Base-by-base conservation (phyloP, 2,113 vertebrate genomes). In the Aleadryas rufinucha region DNA sequence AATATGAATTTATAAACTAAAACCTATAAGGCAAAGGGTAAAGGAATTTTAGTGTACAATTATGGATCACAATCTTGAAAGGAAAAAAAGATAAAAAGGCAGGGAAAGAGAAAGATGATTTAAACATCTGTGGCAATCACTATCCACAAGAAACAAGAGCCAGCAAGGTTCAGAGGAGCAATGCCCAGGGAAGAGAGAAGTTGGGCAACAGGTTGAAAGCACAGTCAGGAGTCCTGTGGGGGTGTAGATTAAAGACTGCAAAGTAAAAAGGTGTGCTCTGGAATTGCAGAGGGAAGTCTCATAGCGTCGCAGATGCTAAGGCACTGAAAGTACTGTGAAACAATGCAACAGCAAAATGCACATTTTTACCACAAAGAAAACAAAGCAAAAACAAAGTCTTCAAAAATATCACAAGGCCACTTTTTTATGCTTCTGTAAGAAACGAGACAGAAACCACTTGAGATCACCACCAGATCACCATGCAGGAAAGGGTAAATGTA, bases 321-420 rank as follows among this genome's bases (percentile, higher is more conserved):
- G 33, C 11, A 77, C 24, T 37, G 52, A 60, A 88, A 69, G 12
- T 20, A 26, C n/a, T 18, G 7, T 52, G 30, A 14, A 66, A 69
- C 4, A 37, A 23, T 1, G 0, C 35, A 78, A 49, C 10, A 59
- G 35, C 10, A 93, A 88, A 80, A 88, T 15, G 9, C 63, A n/a
- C 14, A 24, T n/a, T 75, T 65, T 42, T 56, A 54, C 33, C 21
- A 52, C 3, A 13, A 57, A 71, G 37, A 75, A 83, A 80, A 30
- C 6, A 75, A 54, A 86, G 13, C 4, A 41, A 82, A 77, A 39
- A 2, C 57, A 84, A 79, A 76, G 19, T 4, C 3, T 35, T 10
- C 0, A 24, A 41, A 78, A 61, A 68, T 7, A 9, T 21, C 20
- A 13, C 8, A 31, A 4, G 2, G 1, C 2, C 6, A 15, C 4